Conservation (phyloP, 2,888 invertebrate species). For the Sisyra nigra region DNA sequence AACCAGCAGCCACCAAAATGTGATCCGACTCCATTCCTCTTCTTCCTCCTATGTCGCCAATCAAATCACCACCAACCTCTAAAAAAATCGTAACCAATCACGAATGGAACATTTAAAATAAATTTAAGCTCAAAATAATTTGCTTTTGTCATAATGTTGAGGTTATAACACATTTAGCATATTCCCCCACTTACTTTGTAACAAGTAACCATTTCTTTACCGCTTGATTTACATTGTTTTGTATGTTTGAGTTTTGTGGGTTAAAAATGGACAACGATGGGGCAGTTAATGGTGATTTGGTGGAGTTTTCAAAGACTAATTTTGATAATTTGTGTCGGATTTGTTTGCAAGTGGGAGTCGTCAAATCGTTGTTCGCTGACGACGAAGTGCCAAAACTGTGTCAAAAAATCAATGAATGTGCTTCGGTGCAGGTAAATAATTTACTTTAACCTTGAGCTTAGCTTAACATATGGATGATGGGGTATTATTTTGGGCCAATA, state of each 20-base stretch:
- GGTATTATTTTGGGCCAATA: no score
- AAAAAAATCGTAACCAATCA: no score
- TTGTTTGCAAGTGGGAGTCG: slow-evolving; percentile 8
- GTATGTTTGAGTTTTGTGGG: neutral
- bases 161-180: no score
- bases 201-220: neutral
- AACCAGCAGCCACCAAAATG: slow-evolving; percentile 60
- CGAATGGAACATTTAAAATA: no score
- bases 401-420: slow-evolving; percentile 10
- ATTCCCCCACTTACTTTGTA: neutral
- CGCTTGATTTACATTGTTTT: neutral
- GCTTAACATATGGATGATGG: no score
- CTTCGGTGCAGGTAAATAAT: slow-evolving; percentile 8
- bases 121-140: no score
- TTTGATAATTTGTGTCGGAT: slow-evolving; percentile 8
- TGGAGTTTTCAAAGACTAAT: slow-evolving; percentile 4
- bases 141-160: no score
- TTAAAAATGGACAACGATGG: slow-evolving; percentile 7
- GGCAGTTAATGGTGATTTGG: neutral
- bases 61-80: slow-evolving; percentile 4
- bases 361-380: slow-evolving; percentile 8
- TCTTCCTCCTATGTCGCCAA: neutral
- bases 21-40: slow-evolving; percentile 57
- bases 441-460: neutral
- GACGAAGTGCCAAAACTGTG: slow-evolving; percentile 8